Evolutionary conservation across 2,113 vertebrate genomes (phyloP), one percentile per base, ranked within the genome.

Genomic region (Corythornis cristatus): DNA sequence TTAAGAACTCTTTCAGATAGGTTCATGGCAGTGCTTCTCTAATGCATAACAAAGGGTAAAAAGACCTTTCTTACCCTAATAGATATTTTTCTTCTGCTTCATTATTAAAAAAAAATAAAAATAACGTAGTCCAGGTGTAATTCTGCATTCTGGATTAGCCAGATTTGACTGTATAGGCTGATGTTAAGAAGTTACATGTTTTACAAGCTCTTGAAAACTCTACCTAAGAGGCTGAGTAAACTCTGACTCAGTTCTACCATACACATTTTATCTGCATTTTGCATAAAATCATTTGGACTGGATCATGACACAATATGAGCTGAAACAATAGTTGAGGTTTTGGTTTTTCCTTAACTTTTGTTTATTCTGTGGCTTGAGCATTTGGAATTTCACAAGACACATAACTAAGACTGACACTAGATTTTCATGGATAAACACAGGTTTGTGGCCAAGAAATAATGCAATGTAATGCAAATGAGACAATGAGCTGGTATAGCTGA

Each of bases 301-400:
- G 87, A 94, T 93, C 89, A 85, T 87, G 90, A 84, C 80, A 95
- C 50, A 48, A 3, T 79, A 93, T 40, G 71, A 94, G 58, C 66
- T 83, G 89, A 95, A 89, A 96, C 93, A 91, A 93, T 91, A 85
- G 73, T 54, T 88, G 94, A 89, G 94, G 96, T 90, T 96, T 95
- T 89, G 95, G 72, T 91, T 95, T 96, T 93, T 93, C 84, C 89
- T 88, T 89, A 76, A 76, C 72, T 90, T 91, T 89, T 95, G 95
- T 92, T 96, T 96, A 57, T 89, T 80, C 93, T 95, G 95, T 95
- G 96, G 96, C 42, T 89, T 86, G 62, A 90, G 66, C 86, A n/a
- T 95, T 95, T 93, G 62, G 86, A 93, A 87, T 95, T 96, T 95
- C 95, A 96, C 88, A 96, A 96, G 90, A 94, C 62, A 33, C 61